Percentiles rank a stretch among this genome's conserved stretches.
These are phyloP conservation scores for Hypothenemus hampei DNA, from an alignment of 1,140 invertebrate genomes.

Conservation along the genomic window DNA sequence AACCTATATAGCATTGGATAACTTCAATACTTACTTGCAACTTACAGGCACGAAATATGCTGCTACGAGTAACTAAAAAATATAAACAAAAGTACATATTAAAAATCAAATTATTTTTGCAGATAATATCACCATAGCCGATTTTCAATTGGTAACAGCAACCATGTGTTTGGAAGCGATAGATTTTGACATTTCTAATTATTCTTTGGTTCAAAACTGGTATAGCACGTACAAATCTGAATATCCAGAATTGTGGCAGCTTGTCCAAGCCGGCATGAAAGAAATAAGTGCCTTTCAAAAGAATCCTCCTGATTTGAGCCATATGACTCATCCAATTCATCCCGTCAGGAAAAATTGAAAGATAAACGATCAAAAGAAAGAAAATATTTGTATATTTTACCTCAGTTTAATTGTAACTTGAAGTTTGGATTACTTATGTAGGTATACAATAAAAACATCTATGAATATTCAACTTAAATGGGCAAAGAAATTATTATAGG, in stretches of 20 bases:
- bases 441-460: too few species aligned
- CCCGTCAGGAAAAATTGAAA: slow-evolving; percentile 51
- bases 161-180: slow-evolving; percentile 69
- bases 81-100: background rate
- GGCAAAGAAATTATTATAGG: too few species aligned
- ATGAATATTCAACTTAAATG: too few species aligned
- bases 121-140: slow-evolving; percentile 67
- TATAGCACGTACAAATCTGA: slow-evolving; percentile 63
- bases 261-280: slow-evolving; percentile 59
- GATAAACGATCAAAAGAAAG: background rate
- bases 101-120: background rate
- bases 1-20: slow-evolving; percentile 57
- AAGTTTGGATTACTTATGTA: too few species aligned
- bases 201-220: slow-evolving; percentile 57
- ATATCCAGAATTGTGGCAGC: slow-evolving; percentile 63
- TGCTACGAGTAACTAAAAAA: slow-evolving; percentile 50
- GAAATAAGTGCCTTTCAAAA: slow-evolving; percentile 59
- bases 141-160: slow-evolving; percentile 63
- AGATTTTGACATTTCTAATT: slow-evolving; percentile 57
- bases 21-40: slow-evolving; percentile 63
- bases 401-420: too few species aligned
- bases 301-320: slow-evolving; percentile 63
- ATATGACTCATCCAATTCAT: slow-evolving; percentile 66
- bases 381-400: too few species aligned
- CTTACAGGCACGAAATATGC: slow-evolving; percentile 57